Base-by-base conservation (phyloP, 2,888 invertebrate species). In the Slavum lentiscoides region DNA sequence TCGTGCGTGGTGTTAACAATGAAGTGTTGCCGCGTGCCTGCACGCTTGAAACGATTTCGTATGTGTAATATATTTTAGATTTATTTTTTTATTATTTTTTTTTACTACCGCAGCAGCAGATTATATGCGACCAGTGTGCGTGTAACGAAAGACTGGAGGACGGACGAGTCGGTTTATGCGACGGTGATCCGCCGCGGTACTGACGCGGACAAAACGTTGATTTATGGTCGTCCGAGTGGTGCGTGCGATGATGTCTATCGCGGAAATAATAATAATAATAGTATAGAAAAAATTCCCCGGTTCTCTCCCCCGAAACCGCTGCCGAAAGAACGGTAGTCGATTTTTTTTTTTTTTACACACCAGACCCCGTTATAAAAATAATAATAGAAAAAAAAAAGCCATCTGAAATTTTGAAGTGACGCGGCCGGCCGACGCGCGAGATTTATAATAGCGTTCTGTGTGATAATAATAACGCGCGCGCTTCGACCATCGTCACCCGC, bases 171-270 rank as follows among this genome's bases (percentile, higher is more conserved):
- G 67, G 75, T 76, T 76, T 76, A 76, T 68, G 30, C 30, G 30
- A 30, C 30, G 75, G 68, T 76, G 75, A 76, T 68, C 75, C 75
- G 43, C 75, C 75, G 43, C 43, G 43, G 49, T 43, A 58, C 75
- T 68, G 75, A 76, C 75, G 68, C 75, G 68, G 75, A 76, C 68
- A 76, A 68, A 76, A 67, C 75, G 66, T 68, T 76, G 75, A 76
- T 76, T 76, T 76, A 76, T 76, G 43, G 7, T 9, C 58, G 75
- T 67, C 37, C 9, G 37, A 62, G 37, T 55, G 58, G 30, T 55
- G 67, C 59, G 67, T 13, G 13, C 17, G 30, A 30, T 30, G 30
- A 30, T 30, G 13, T 53, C 13, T 15, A 53, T 75, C 75, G 58
- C 59, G 67, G 75, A 59, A 70, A 55, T n/a, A n/a, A 69, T n/a